Evolutionary conservation across 2,888 invertebrate genomes (phyloP).

Genomic region (Stenolophus ochropezus): DNA sequence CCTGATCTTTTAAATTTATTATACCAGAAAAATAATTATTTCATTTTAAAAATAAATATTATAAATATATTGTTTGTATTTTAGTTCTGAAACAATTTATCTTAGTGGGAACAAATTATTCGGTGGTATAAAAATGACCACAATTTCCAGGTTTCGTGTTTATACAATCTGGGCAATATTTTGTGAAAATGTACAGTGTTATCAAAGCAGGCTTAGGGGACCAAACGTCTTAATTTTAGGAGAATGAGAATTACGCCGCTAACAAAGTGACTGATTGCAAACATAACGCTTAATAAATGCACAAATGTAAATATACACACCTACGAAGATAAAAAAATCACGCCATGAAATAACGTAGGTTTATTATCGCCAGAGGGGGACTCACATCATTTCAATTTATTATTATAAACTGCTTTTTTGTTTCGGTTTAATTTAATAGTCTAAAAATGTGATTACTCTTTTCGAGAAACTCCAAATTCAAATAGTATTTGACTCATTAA

Average conservation of each 20-base stretch:
- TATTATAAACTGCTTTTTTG: too few species aligned
- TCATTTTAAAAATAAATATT: too few species aligned
- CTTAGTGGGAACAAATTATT: too few species aligned
- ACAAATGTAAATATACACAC: slow-evolving; percentile 59
- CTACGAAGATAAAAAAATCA: slow-evolving; percentile 25
- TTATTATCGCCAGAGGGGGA: neutral
- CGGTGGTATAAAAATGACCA: neutral
- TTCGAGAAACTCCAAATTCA: too few species aligned
- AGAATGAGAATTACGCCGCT: neutral
- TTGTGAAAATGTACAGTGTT: slow-evolving; percentile 30
- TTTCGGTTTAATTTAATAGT: too few species aligned
- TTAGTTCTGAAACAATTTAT: too few species aligned
- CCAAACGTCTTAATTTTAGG: slow-evolving; percentile 49
- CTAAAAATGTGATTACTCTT: too few species aligned
- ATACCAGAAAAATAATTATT: neutral
- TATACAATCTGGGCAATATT: slow-evolving; percentile 35
- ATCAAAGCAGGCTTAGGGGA: slow-evolving; percentile 2
- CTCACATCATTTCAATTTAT: too few species aligned
- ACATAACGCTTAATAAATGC: slow-evolving; percentile 55
- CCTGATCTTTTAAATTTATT: neutral
- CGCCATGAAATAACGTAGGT: neutral
- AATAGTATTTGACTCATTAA: too few species aligned
- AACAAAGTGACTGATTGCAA: slow-evolving; percentile 48
- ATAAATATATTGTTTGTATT: neutral
- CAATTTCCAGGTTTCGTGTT: slow-evolving; percentile 28